phyloP scores from a whole-genome alignment of 1,140 invertebrate species.

The Formica selysi region DNA sequence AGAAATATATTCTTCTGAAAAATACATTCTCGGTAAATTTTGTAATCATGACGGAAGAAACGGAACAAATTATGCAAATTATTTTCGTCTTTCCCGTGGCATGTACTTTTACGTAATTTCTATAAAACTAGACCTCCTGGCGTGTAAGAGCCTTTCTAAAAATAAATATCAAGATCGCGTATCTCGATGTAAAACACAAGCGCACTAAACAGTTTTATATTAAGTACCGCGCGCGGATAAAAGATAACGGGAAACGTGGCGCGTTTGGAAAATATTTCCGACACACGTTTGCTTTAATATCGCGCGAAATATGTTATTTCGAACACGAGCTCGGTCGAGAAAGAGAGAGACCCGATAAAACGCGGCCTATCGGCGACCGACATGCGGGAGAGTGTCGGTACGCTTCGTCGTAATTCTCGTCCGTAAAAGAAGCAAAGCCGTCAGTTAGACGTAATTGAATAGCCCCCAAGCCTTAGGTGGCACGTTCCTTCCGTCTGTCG shows the following conservation, averaged over 20 bases:
- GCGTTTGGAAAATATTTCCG: slow-evolving; percentile 14
- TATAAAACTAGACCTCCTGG: neutral
- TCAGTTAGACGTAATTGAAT: slow-evolving; percentile 59
- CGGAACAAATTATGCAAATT: neutral
- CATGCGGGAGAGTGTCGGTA: slow-evolving; percentile 34
- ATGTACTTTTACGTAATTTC: slow-evolving; percentile 8
- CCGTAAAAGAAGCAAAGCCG: slow-evolving; percentile 40
- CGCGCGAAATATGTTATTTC: slow-evolving; percentile 22
- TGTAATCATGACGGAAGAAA: neutral
- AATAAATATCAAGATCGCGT: neutral
- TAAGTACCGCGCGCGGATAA: neutral
- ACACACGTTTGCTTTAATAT: slow-evolving; percentile 30
- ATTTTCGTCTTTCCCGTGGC: no score
- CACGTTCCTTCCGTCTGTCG: slow-evolving; percentile 57
- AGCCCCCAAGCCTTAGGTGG: slow-evolving; percentile 20
- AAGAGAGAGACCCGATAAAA: neutral
- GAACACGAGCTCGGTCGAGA: neutral
- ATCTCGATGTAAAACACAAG: neutral
- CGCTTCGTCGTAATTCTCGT: slow-evolving; percentile 40
- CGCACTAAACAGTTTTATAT: slow-evolving; percentile 17
- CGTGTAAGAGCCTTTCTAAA: slow-evolving; percentile 22
- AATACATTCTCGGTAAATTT: neutral
- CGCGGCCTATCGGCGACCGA: slow-evolving; percentile 31
- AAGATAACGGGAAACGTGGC: slow-evolving; percentile 12
- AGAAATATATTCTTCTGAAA: neutral